Evolutionary conservation across 2,797 vertebrate genomes (phyloP).

Genomic region (Notolabrus celidotus): DNA sequence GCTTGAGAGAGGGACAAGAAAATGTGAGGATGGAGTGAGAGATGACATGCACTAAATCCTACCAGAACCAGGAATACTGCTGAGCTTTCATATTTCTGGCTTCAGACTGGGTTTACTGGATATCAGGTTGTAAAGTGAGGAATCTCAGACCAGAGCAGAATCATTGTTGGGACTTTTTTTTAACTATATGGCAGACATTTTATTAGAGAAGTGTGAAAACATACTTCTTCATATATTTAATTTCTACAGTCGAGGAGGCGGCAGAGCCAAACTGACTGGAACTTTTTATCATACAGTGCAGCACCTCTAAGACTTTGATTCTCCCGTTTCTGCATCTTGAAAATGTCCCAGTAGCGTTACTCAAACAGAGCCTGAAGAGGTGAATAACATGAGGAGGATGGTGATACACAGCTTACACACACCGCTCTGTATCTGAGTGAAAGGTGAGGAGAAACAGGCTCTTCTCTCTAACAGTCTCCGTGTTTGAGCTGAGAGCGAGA

Average conservation of each 20-base stretch:
- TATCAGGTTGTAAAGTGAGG: background rate
- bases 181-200: constrained; percentile 17
- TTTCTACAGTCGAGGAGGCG: constrained; percentile 3
- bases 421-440: constrained; percentile 6
- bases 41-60: too few relatives aligned
- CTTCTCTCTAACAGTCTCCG: constrained; percentile 24
- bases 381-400: constrained; percentile 11
- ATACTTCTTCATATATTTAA: constrained; percentile 23
- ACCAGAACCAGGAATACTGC: too few relatives aligned
- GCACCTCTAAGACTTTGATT: constrained; percentile 9
- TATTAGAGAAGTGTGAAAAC: constrained; percentile 36
- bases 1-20: too few relatives aligned
- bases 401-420: constrained; percentile 27
- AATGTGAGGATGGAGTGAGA: too few relatives aligned
- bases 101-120: too few relatives aligned
- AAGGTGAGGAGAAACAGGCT: constrained; percentile 29
- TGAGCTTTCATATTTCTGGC: too few relatives aligned
- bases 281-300: constrained; percentile 3
- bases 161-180: constrained; percentile 5
- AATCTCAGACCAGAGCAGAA: constrained; percentile 9
- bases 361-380: constrained; percentile 17
- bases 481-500: constrained; percentile 29
- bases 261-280: constrained; percentile 5
- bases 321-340: too few relatives aligned
- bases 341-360: constrained; percentile 7